Conservation (phyloP, 1,140 invertebrate genomes). For the Pinna nobilis region DNA sequence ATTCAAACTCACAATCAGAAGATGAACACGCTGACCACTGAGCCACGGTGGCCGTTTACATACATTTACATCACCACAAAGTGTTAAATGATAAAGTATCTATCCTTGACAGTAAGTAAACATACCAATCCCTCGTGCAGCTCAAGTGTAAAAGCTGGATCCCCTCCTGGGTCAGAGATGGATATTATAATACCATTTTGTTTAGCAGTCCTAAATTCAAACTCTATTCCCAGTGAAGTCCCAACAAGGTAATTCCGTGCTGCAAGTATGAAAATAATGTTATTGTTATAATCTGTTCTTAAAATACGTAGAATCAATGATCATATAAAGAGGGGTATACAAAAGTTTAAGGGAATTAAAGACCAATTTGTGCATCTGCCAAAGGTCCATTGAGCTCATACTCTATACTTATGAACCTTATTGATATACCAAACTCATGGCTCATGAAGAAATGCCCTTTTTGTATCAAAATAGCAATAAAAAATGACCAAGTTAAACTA, state of each 20-base stretch:
- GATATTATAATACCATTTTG: constrained; percentile 87
- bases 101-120: neutral
- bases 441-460: no score
- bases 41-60: neutral
- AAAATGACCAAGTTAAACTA: no score
- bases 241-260: constrained; percentile 84
- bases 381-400: no score
- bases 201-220: constrained; percentile 90
- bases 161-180: constrained; percentile 79
- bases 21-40: no score
- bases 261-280: constrained; percentile 69
- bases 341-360: no score
- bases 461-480: no score
- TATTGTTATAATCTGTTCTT: neutral
- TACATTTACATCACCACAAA: neutral
- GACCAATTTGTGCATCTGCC: no score
- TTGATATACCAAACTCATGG: no score
- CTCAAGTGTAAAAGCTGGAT: constrained; percentile 85
- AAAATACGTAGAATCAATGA: no score
- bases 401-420: no score
- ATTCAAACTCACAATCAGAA: no score
- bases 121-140: constrained; percentile 84
- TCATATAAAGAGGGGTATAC: no score
- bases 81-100: neutral
- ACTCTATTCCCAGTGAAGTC: constrained; percentile 81